phyloP scores from a whole-genome alignment of 2,797 vertebrate genomes.

The Sebastes matsubarae region DNA sequence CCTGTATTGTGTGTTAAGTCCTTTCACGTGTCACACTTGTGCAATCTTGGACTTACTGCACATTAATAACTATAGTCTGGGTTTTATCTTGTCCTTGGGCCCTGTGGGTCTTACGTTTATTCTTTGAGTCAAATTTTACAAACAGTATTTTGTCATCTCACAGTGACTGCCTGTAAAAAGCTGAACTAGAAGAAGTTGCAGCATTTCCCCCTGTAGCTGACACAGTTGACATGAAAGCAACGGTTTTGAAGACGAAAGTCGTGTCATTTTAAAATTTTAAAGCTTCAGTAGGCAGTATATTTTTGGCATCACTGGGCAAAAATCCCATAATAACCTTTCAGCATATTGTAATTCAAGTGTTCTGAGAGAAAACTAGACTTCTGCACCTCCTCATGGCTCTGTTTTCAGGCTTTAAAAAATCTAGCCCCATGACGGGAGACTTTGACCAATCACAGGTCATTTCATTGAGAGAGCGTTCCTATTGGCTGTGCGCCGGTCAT shows the following conservation, averaged over 20 bases:
- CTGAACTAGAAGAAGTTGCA: constrained; percentile 2
- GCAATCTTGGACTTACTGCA: background rate
- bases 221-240: background rate
- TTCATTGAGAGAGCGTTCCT: too few relatives aligned
- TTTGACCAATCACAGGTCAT: too few relatives aligned
- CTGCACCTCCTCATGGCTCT: too few relatives aligned
- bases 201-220: constrained; percentile 1
- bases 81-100: background rate
- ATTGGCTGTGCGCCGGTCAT: too few relatives aligned
- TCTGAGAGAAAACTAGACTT: too few relatives aligned
- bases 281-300: too few relatives aligned
- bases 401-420: too few relatives aligned
- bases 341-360: too few relatives aligned
- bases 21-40: background rate
- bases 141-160: constrained; percentile 11
- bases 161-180: background rate
- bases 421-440: too few relatives aligned
- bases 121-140: background rate
- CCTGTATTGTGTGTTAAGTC: background rate
- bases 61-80: background rate
- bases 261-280: too few relatives aligned
- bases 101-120: background rate
- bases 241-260: background rate
- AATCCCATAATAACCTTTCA: too few relatives aligned
- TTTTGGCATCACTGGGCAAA: too few relatives aligned